These are phyloP conservation scores for Falco concolor DNA, from an alignment of 2,797 vertebrate species.

Conservation along the genomic window DNA sequence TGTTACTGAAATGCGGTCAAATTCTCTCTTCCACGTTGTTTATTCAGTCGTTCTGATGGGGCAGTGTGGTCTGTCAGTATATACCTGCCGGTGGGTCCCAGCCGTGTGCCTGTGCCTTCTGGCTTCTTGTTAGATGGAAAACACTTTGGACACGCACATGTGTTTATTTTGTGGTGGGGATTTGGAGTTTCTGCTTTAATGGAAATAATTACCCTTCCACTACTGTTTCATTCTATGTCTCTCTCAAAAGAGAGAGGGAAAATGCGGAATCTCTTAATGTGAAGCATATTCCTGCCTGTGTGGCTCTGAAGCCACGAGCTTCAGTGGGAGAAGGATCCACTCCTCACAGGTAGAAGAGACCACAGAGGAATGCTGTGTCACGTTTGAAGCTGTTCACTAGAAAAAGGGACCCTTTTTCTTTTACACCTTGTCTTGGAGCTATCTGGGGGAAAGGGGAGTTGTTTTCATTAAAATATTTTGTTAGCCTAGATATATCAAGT, in stretches of 20 bases:
- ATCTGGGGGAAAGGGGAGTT: neutral
- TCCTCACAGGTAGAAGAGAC: neutral
- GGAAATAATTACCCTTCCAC: neutral
- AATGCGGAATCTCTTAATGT: neutral
- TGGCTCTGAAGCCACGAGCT: neutral
- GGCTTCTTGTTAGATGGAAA: neutral
- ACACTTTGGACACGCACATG: rapidly evolving
- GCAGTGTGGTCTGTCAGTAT: neutral
- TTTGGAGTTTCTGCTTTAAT: neutral
- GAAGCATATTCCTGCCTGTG: neutral
- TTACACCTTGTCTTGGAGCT: neutral
- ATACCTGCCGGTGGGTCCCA: neutral
- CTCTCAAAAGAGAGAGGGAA: neutral
- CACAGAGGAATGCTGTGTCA: rapidly evolving
- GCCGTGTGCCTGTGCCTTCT: neutral
- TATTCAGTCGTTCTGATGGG: neutral
- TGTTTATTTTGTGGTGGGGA: neutral
- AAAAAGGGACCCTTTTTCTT: neutral
- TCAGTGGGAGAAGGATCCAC: neutral
- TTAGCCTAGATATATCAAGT: neutral
- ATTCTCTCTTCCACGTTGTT: neutral
- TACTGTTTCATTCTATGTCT: rapidly evolving
- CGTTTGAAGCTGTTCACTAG: neutral
- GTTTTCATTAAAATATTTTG: neutral
- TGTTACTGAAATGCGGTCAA: neutral